A percentile compares a stretch with the other conserved stretches of the same genome.
Conservation (phyloP, 2,113 vertebrate species). For the Potamarius usumacintae region DNA sequence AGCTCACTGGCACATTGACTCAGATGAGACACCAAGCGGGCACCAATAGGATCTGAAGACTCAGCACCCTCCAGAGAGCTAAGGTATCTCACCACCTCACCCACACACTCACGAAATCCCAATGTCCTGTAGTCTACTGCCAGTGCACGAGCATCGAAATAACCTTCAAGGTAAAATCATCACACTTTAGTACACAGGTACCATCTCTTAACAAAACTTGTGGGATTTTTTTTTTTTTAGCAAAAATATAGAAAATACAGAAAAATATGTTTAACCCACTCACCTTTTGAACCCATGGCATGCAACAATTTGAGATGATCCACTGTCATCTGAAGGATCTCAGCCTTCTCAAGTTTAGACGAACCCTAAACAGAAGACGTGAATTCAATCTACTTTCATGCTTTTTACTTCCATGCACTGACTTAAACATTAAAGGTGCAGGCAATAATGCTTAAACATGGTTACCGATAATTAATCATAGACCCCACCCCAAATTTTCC, state of each 20-base stretch:
- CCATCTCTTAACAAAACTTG: not conserved
- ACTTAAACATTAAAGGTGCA: not conserved
- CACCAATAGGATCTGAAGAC: conserved; percentile 81
- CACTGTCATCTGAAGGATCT: conserved; percentile 95
- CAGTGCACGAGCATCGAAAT: conserved; percentile 85
- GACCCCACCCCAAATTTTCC: too few relatives aligned
- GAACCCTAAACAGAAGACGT: conserved; percentile 76
- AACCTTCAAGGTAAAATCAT: conserved; percentile 73
- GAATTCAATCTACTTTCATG: not conserved
- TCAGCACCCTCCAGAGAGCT: conserved; percentile 83
- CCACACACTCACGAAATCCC: conserved; percentile 91
- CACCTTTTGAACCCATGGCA: conserved; percentile 88
- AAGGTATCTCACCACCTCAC: conserved; percentile 90
- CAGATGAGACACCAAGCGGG: conserved; percentile 90
- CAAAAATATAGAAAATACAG: not conserved
- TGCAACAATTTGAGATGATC: conserved; percentile 93
- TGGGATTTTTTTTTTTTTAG: not conserved
- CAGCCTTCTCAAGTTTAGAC: conserved; percentile 92
- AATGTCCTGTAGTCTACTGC: conserved; percentile 93
- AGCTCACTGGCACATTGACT: conserved; percentile 88
- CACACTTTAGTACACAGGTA: not conserved
- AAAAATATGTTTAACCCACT: not conserved
- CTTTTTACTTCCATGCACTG: not conserved
- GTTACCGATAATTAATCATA: not conserved
- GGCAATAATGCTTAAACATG: not conserved